Evolutionary conservation across 2,888 invertebrate genomes (phyloP), one percentile per base, ranked within the genome.

Genomic region (Schizaphis graminum): DNA sequence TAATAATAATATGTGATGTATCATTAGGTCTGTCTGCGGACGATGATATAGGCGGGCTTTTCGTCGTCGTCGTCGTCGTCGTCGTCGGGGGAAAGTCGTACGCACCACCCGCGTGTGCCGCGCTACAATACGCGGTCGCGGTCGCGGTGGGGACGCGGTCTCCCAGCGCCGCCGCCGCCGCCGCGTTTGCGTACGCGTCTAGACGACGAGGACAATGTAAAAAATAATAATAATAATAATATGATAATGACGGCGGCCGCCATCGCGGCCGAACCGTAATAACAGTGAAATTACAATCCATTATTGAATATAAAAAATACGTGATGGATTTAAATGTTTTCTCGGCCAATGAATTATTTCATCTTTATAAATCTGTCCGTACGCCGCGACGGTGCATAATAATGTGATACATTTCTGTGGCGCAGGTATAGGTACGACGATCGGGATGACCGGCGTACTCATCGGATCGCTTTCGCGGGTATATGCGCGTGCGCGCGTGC

Each of bases 21-120:
- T 21, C 35, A 35, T 35, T 21, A 77, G 35, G 35, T 77, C 21
- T 35, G 35, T 77, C 21, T 35, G 35, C 21, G 7, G 35, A 77
- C 8, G 67, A 77, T 35, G 5, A 35, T 77, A 77, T 77, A 77
- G 56, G 53, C 35, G 53, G 56, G 77, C 77, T 77, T 77, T 77
- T 77, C 35, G 77, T 77, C 77, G 77, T 77, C 35, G 67, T n/a
- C n/a, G n/a, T n/a, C n/a, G n/a, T n/a, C n/a, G n/a, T 77, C 35
- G 77, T 77, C 77, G 77, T 77, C 35, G 67, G 77, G 67, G 77
- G 77, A 77, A 77, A 77, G 77, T 77, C 77, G 77, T 77, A 35
- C 77, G 35, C 77, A 24, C 77, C 21, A 21, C 77, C 21, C 35
- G 35, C 35, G 35, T 77, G 21, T 35, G 77, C 35, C 77, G 21